These are phyloP conservation scores for Tapirus terrestris DNA, from an alignment of 2,113 vertebrate species.

Conservation along the genomic window DNA sequence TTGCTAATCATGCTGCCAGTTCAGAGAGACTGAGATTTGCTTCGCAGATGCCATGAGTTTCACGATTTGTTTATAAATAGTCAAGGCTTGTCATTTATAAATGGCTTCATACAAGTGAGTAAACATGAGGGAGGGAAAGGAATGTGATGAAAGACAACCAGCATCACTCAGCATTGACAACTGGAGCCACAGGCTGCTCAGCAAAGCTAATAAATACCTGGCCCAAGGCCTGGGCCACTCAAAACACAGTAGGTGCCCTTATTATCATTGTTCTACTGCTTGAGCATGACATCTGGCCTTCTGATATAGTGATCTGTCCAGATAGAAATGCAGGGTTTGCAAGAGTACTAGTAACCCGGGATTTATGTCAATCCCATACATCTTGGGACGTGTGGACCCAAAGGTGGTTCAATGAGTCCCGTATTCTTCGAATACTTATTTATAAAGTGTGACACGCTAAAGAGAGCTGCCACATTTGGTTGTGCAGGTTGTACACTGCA, in stretches of 20 bases:
- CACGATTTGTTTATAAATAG: slow-evolving; percentile 33
- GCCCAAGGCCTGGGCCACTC: background rate
- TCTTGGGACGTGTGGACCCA: background rate
- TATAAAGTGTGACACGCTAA: background rate
- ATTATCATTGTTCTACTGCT: fast-evolving
- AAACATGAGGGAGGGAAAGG: background rate
- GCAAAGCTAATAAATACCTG: background rate
- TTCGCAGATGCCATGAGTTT: background rate
- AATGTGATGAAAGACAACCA: background rate
- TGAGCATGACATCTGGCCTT: background rate
- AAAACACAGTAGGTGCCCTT: background rate
- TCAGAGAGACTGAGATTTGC: background rate
- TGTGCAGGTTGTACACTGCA: background rate
- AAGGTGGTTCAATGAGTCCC: background rate
- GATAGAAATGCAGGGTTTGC: background rate
- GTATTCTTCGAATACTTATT: background rate
- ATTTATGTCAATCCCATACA: background rate
- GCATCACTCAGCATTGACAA: background rate
- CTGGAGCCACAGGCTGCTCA: background rate
- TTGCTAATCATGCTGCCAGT: background rate
- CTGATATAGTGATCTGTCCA: background rate
- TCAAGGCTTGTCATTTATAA: slow-evolving; percentile 49
- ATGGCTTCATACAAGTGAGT: background rate
- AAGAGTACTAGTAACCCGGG: background rate
- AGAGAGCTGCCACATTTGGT: background rate